phyloP scores from a whole-genome alignment of 2,113 vertebrate species.

The Solea senegalensis region DNA sequence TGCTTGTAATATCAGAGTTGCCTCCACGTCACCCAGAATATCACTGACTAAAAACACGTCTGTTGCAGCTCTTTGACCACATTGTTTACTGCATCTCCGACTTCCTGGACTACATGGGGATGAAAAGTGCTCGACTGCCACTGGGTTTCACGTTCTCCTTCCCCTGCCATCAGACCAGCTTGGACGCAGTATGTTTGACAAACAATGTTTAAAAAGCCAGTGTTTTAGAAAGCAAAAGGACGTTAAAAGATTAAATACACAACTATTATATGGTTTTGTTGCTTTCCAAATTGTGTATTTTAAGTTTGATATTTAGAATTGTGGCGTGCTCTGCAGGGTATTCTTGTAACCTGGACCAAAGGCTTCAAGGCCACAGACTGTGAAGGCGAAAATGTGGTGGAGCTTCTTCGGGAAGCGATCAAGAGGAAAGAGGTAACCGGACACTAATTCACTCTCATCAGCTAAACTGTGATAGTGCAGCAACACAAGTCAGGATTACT shows the following conservation, averaged over 20 bases:
- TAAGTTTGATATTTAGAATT: neutral
- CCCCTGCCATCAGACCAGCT: conserved; percentile 93
- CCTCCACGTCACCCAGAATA: no score
- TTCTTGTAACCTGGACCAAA: conserved; percentile 97
- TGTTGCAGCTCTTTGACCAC: conserved; percentile 94
- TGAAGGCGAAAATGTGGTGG: conserved; percentile 93
- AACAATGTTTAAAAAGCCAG: neutral
- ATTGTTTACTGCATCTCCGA: conserved; percentile 98
- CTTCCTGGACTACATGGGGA: conserved; percentile 99
- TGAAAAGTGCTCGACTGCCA: conserved; percentile 94
- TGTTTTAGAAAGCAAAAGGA: no score
- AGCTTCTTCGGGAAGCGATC: conserved; percentile 91
- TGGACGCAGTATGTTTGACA: conserved; percentile 89
- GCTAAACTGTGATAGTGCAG: neutral
- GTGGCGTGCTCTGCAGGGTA: conserved; percentile 82
- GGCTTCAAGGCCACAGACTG: conserved; percentile 98
- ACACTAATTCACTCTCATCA: neutral
- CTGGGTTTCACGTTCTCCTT: conserved; percentile 98
- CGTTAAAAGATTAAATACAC: no score
- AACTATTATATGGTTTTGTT: neutral
- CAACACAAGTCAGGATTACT: neutral
- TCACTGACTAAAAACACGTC: neutral
- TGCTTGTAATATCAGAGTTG: neutral
- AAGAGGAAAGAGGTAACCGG: conserved; percentile 93
- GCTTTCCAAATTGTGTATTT: neutral